Evolutionary conservation across 2,888 invertebrate species (phyloP).

Genomic region (Mesoligia furuncula): DNA sequence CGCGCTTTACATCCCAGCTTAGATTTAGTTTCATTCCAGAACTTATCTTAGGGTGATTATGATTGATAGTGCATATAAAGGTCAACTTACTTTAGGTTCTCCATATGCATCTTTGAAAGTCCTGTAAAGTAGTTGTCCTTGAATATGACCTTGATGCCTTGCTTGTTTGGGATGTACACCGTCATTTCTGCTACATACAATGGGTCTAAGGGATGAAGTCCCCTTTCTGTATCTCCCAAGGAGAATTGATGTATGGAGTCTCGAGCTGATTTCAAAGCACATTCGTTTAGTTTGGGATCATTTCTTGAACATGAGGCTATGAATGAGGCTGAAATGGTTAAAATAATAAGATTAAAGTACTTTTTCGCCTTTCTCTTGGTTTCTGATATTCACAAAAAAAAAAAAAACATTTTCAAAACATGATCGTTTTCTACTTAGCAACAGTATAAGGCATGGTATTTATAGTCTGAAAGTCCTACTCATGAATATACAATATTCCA

Average conservation of each 20-base stretch:
- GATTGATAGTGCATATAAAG: neutral
- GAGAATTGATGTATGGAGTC: slow-evolving; percentile 77
- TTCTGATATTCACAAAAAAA: neutral
- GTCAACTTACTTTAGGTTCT: slow-evolving; percentile 76
- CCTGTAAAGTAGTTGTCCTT: slow-evolving; percentile 80
- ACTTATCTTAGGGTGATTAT: neutral
- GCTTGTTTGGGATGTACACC: slow-evolving; percentile 79
- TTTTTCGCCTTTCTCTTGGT: neutral
- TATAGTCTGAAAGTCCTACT: neutral
- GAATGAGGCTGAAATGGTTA: slow-evolving; percentile 73
- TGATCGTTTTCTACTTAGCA: neutral
- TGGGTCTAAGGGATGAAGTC: slow-evolving; percentile 77
- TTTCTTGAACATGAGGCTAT: slow-evolving; percentile 79
- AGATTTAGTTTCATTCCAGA: neutral
- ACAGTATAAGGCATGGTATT: neutral
- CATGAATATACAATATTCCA: neutral
- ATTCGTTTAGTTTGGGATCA: slow-evolving; percentile 80
- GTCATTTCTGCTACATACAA: slow-evolving; percentile 78
- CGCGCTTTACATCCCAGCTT: neutral
- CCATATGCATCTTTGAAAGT: slow-evolving; percentile 75
- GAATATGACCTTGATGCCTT: slow-evolving; percentile 78
- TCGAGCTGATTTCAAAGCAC: slow-evolving; percentile 78
- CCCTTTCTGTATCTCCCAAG: slow-evolving; percentile 74
- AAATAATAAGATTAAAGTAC: neutral
- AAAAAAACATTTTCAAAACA: neutral